Percentiles rank a stretch among this genome's conserved stretches.
These are phyloP conservation scores for Oikopleura vanhoeffeni DNA, from an alignment of 23 tunicate species.

Conservation along the genomic window DNA sequence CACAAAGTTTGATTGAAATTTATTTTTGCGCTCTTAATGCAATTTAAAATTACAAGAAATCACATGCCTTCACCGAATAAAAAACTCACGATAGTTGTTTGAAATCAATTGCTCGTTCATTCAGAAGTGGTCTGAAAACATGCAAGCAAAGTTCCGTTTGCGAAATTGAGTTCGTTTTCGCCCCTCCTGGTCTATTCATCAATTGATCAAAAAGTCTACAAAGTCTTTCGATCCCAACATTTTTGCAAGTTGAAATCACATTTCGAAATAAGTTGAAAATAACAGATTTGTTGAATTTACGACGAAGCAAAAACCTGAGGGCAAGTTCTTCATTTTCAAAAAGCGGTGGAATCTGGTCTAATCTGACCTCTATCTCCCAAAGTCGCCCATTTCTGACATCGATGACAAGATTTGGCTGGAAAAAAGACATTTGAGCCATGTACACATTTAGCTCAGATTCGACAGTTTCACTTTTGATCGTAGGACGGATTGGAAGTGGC, in stretches of 20 bases:
- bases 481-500: background rate
- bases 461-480: background rate
- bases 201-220: conserved; percentile 5
- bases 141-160: background rate
- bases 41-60: too few relatives aligned
- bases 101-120: background rate
- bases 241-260: background rate
- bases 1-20: too few relatives aligned
- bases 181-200: background rate
- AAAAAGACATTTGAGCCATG: conserved; percentile 1
- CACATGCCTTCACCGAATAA: too few relatives aligned
- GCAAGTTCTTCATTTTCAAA: background rate
- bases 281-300: background rate
- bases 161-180: background rate
- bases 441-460: background rate
- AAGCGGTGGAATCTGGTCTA: background rate
- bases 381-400: conserved; percentile 3
- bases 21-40: too few relatives aligned
- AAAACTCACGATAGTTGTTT: background rate
- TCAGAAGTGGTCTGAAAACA: background rate
- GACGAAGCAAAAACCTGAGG: background rate
- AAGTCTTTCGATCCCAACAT: background rate
- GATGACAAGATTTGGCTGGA: background rate
- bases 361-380: background rate
- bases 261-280: background rate